A percentile compares a stretch with the other conserved stretches of the same genome.
These are phyloP conservation scores for Sebastes nivosus DNA, from an alignment of 2,797 vertebrate genomes.

Conservation along the genomic window DNA sequence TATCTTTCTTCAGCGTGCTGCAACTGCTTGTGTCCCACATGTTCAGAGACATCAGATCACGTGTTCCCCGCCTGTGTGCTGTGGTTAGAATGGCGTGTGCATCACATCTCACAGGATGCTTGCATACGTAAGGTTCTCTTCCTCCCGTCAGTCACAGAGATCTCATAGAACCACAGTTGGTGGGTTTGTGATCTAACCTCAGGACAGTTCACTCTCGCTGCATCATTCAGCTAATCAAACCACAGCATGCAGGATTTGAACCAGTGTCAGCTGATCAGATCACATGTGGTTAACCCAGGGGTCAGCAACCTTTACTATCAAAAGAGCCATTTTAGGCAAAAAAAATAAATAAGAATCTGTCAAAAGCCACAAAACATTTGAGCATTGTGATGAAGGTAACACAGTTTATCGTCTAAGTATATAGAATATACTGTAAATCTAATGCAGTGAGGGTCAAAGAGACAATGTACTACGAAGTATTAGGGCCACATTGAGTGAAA, in stretches of 20 bases:
- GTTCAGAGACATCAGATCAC: not conserved
- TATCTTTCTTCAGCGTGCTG: too few species aligned
- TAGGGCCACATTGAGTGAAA: too few species aligned
- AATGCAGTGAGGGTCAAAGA: too few species aligned
- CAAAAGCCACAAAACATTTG: too few species aligned
- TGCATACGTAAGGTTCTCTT: not conserved
- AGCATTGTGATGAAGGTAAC: too few species aligned
- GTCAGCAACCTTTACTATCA: too few species aligned
- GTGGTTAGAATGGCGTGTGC: not conserved
- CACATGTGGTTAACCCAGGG: slow-evolving; percentile 23
- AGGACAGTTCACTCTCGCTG: not conserved
- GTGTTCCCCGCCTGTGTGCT: slow-evolving; percentile 31
- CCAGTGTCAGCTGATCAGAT: not conserved
- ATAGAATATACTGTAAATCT: too few species aligned
- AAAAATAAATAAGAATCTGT: too few species aligned
- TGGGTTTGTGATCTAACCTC: not conserved
- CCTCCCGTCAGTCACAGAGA: not conserved
- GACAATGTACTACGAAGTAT: too few species aligned
- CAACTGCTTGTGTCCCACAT: too few species aligned
- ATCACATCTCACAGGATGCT: not conserved
- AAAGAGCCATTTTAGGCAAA: too few species aligned
- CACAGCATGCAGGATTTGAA: not conserved
- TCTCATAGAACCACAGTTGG: not conserved
- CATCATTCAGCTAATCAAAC: not conserved
- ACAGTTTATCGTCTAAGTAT: too few species aligned